Percentiles rank a stretch among this genome's conserved stretches.
Conservation (phyloP, 1,140 invertebrate species). For the Leguminivora glycinivorella region DNA sequence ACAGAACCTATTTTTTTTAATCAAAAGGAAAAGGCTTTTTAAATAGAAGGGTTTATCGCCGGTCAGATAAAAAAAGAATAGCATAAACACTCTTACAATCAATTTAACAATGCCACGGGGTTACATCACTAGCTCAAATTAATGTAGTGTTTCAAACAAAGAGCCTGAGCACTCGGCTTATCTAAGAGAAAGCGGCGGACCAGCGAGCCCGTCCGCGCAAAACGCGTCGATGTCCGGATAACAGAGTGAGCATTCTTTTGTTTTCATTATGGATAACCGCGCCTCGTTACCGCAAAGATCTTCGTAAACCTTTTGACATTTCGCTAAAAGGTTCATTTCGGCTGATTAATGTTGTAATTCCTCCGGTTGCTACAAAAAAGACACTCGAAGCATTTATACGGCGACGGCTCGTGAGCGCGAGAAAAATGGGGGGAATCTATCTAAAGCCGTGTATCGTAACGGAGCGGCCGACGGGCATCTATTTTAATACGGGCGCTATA, state of each 20-base stretch:
- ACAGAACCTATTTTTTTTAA: constrained; percentile 26
- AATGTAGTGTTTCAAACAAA: constrained; percentile 65
- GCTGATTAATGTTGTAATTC: constrained; percentile 74
- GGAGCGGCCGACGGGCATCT: constrained; percentile 48
- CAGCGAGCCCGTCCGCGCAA: constrained; percentile 43
- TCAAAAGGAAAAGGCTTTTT: background rate
- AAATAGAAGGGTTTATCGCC: constrained; percentile 12
- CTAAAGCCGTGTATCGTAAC: constrained; percentile 54
- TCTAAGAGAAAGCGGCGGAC: constrained; percentile 59
- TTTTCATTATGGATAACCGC: constrained; percentile 57
- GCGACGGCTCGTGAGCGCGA: constrained; percentile 58
- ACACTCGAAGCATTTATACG: constrained; percentile 65
- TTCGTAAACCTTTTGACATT: constrained; percentile 73
- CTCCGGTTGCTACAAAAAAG: constrained; percentile 63
- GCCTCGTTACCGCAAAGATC: constrained; percentile 57
- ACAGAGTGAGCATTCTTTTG: constrained; percentile 61
- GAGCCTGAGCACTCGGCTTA: constrained; percentile 49
- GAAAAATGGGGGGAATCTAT: constrained; percentile 73
- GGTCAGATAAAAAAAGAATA: constrained; percentile 41
- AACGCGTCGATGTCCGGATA: constrained; percentile 53
- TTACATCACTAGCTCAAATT: constrained; percentile 59
- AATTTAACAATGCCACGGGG: constrained; percentile 56
- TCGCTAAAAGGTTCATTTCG: constrained; percentile 74
- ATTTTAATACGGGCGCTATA: constrained; percentile 54
- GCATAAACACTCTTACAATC: constrained; percentile 52